Percentiles rank a stretch among this genome's conserved stretches.
Evolutionary conservation across 2,888 invertebrate species (phyloP).

Genomic region (Papilio protenor): DNA sequence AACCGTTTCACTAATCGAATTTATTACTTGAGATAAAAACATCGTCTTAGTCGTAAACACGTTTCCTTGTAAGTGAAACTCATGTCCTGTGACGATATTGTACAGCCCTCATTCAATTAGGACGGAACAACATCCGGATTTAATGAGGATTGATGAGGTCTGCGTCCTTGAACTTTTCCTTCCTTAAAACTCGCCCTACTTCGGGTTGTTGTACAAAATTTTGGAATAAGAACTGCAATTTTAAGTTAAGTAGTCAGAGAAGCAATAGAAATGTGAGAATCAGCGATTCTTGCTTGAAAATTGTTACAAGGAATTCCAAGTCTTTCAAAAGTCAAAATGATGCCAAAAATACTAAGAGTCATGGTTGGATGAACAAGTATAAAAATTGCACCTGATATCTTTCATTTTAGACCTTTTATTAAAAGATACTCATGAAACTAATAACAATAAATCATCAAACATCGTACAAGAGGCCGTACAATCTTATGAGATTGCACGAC

Average conservation of each 20-base stretch:
- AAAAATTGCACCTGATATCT: not conserved
- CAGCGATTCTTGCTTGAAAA: too few species aligned
- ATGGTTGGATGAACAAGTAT: not conserved
- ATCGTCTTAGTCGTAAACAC: not conserved
- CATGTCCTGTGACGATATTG: slow-evolving; percentile 7
- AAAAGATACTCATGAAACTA: not conserved
- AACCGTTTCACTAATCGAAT: slow-evolving; percentile 5
- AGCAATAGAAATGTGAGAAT: not conserved
- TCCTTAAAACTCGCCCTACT: not conserved
- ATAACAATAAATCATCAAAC: slow-evolving; percentile 33
- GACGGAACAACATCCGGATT: slow-evolving; percentile 7
- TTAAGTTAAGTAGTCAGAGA: not conserved
- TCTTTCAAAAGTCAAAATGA: too few species aligned
- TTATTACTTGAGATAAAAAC: slow-evolving; percentile 12
- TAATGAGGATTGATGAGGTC: slow-evolving; percentile 11
- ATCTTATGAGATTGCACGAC: slow-evolving; percentile 28
- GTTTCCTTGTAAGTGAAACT: slow-evolving; percentile 15
- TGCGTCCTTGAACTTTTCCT: slow-evolving; percentile 3
- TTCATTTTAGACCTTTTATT: not conserved
- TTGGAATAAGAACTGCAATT: not conserved
- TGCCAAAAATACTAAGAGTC: not conserved
- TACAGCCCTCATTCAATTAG: slow-evolving; percentile 11
- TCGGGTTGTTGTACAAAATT: not conserved
- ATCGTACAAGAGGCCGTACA: slow-evolving; percentile 25
- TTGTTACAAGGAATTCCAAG: too few species aligned